phyloP scores from a whole-genome alignment of 2,888 invertebrate species.

The Phyto melanocephala region DNA sequence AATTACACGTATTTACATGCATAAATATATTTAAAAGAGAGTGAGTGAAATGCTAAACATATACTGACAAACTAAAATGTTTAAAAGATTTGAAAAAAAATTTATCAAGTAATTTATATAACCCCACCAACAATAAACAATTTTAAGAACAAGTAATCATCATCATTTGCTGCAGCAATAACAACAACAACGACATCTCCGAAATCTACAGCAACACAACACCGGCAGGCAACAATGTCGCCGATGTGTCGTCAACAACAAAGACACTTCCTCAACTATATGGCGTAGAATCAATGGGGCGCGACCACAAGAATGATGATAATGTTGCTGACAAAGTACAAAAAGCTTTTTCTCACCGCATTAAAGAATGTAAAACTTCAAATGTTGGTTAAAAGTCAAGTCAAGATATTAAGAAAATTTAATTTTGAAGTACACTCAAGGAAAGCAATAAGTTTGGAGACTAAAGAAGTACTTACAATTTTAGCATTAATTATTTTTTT shows the following conservation, averaged over 20 bases:
- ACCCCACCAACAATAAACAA: slow-evolving; percentile 16
- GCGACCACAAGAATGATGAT: slow-evolving; percentile 31
- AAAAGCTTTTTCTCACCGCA: background rate
- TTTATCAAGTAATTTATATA: background rate
- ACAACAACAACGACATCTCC: background rate
- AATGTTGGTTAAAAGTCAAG: background rate
- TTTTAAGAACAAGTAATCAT: slow-evolving; percentile 34
- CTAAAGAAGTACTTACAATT: no score
- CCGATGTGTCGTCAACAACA: slow-evolving; percentile 47
- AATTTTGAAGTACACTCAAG: slow-evolving; percentile 1
- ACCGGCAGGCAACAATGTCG: slow-evolving; percentile 25
- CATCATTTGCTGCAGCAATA: slow-evolving; percentile 6
- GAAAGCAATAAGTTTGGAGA: background rate
- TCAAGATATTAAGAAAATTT: background rate
- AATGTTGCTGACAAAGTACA: background rate
- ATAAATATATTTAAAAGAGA: slow-evolving; percentile 14
- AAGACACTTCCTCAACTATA: slow-evolving; percentile 37
- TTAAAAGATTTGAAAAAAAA: background rate
- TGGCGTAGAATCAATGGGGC: slow-evolving; percentile 55
- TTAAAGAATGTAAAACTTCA: background rate
- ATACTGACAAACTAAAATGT: background rate
- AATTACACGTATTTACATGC: slow-evolving; percentile 56
- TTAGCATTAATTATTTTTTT: no score
- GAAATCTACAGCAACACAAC: background rate
- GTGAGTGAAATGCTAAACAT: background rate